phyloP scores from a whole-genome alignment of 2,797 vertebrate species.

The Alauda arvensis region DNA sequence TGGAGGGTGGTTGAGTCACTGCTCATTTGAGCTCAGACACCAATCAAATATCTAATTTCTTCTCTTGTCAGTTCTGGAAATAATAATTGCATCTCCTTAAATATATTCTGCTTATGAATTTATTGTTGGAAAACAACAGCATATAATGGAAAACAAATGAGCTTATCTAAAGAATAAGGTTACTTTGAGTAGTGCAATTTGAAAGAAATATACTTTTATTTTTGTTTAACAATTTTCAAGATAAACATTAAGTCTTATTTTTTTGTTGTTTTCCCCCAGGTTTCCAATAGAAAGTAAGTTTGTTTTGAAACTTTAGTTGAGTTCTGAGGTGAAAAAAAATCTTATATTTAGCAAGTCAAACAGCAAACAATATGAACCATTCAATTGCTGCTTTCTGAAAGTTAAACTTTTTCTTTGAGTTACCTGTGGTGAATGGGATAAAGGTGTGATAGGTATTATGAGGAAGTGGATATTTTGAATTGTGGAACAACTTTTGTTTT shows the following conservation, averaged over 20 bases:
- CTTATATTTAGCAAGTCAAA: neutral
- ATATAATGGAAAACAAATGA: neutral
- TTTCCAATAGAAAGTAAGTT: neutral
- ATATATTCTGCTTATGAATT: neutral
- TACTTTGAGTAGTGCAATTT: neutral
- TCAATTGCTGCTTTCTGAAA: slow-evolving; percentile 7
- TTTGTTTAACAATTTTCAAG: neutral
- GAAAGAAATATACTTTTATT: neutral
- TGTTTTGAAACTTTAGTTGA: neutral
- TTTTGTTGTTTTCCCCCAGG: fast-evolving
- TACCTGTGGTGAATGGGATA: neutral
- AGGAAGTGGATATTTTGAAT: neutral
- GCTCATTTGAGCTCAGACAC: neutral
- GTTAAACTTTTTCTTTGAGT: neutral
- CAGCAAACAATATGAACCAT: neutral
- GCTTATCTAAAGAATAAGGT: neutral
- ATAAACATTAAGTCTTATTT: neutral
- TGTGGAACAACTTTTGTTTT: neutral
- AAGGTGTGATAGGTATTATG: neutral
- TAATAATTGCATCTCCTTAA: neutral
- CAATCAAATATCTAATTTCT: neutral
- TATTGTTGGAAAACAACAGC: neutral
- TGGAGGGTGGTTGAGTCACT: neutral
- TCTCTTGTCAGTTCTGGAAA: neutral
- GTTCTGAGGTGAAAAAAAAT: neutral